Evolutionary conservation across 2,888 invertebrate species (phyloP).

Genomic region (Arge pagana): DNA sequence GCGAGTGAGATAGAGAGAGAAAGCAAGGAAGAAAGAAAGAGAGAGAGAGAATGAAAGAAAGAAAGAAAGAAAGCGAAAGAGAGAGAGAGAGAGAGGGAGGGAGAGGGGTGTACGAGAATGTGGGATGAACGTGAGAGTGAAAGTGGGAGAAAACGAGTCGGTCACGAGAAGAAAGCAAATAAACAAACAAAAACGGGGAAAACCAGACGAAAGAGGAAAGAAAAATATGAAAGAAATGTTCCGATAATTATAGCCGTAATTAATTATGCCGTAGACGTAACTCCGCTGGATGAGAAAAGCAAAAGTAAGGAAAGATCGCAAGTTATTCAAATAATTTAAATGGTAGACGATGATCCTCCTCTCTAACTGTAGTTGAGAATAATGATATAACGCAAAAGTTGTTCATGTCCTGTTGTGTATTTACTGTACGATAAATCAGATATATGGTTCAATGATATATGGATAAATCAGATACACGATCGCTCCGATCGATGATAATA

Average conservation of each 20-base stretch:
- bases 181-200: background rate
- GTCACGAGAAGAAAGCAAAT: background rate
- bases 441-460: too few species aligned
- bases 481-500: too few species aligned
- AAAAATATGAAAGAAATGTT: conserved; percentile 7
- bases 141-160: background rate
- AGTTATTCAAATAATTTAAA: conserved; percentile 4
- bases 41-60: background rate
- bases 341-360: conserved; percentile 15
- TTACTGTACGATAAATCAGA: too few species aligned
- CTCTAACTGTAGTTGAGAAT: conserved; percentile 20
- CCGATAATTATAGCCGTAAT: conserved; percentile 22
- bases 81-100: background rate
- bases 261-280: conserved; percentile 17
- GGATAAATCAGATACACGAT: too few species aligned
- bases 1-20: background rate
- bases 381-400: conserved; percentile 12
- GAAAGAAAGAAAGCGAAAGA: background rate
- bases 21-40: background rate
- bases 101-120: background rate
- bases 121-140: background rate
- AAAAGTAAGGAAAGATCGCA: too few species aligned
- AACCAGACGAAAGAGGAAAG: background rate
- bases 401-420: conserved; percentile 21
- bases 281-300: conserved; percentile 9